Evolutionary conservation across 1,140 invertebrate genomes (phyloP), one percentile per base, ranked within the genome.

Genomic region (Dermatophagoides farinae): DNA sequence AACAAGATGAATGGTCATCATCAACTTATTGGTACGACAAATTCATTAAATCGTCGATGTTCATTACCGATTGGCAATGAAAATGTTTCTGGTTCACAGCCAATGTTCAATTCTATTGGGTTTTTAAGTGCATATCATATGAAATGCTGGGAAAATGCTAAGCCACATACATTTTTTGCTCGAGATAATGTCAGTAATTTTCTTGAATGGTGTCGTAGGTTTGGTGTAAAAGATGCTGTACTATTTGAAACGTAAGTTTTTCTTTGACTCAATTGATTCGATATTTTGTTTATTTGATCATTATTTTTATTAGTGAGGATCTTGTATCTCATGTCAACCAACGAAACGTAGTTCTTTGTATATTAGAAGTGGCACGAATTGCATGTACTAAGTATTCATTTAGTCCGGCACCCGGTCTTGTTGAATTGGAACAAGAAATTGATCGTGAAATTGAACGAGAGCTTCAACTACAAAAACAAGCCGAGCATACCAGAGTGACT

Each of bases 181-280:
- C 76, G 89, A 22, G 89, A 95, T 73, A 93, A 93, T 72, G 84
- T 89, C 67, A 85, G 86, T 67, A 91, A 91, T 73, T 95, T 92
- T 71, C 84, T 93, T 65, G 81, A 82, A 63, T 95, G 91, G 77
- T 89, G 86, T 68, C 76, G 84, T 43, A 78, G 82, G 49, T 77
- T 90, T 18, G 86, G 87, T 12, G 85, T 93, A 8, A 85, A 88
- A 66, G 84, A 90, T 73, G 88, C 83, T 74, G 78, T 86, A 53
- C 77, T 86, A 14, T 95, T 93, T 72, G 89, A 95, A 75, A 91
- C 88, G 65, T 88, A 93, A 69, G 86, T 89, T 74, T 51, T 49
- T 50, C n/a, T n/a, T n/a, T n/a, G 37, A 5, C 46, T 49, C n/a
- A 5, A 23, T 37, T 6, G 6, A 6, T 37, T 16, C 31, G 31